Percentiles rank a stretch among this genome's conserved stretches.
These are phyloP conservation scores for Watsonalla cultraria DNA, from an alignment of 2,888 invertebrate species.

Conservation along the genomic window DNA sequence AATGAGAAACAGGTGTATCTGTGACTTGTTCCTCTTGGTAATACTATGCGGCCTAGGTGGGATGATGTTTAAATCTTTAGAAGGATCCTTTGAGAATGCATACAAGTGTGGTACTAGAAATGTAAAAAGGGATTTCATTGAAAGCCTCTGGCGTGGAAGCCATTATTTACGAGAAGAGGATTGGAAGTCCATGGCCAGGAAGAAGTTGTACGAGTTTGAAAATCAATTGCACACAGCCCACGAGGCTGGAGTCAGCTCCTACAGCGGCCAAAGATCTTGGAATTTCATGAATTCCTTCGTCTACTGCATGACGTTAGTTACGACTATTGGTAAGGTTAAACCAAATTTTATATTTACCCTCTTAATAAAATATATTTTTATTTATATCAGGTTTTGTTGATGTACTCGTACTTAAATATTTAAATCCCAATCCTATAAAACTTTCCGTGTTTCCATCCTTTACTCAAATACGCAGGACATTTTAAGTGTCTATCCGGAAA, in stretches of 20 bases:
- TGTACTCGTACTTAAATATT: too few relatives aligned
- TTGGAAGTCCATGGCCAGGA: slow-evolving; percentile 92
- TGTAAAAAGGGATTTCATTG: slow-evolving; percentile 91
- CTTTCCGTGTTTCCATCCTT: too few relatives aligned
- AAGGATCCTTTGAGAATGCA: slow-evolving; percentile 90
- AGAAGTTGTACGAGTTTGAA: slow-evolving; percentile 90
- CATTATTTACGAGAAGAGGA: slow-evolving; percentile 91
- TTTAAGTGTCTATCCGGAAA: background rate
- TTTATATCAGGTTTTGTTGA: too few relatives aligned
- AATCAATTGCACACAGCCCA: slow-evolving; percentile 90
- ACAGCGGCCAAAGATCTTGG: slow-evolving; percentile 92
- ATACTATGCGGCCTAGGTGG: slow-evolving; percentile 89
- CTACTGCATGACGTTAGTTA: slow-evolving; percentile 91
- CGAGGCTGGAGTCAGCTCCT: slow-evolving; percentile 89
- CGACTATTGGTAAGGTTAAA: slow-evolving; percentile 89
- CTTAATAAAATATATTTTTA: background rate
- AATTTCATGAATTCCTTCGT: slow-evolving; percentile 92
- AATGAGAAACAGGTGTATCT: slow-evolving; percentile 82
- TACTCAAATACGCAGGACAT: too few relatives aligned
- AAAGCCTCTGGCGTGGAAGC: slow-evolving; percentile 88
- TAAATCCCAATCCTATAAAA: too few relatives aligned
- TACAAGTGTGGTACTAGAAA: slow-evolving; percentile 93
- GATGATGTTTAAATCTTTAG: slow-evolving; percentile 87
- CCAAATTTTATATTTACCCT: background rate
- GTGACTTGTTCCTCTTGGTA: slow-evolving; percentile 82